Percentiles rank a stretch among this genome's conserved stretches.
These are phyloP conservation scores for Actinia equina DNA, from an alignment of 64 coral and sea anemone species.

Conservation along the genomic window DNA sequence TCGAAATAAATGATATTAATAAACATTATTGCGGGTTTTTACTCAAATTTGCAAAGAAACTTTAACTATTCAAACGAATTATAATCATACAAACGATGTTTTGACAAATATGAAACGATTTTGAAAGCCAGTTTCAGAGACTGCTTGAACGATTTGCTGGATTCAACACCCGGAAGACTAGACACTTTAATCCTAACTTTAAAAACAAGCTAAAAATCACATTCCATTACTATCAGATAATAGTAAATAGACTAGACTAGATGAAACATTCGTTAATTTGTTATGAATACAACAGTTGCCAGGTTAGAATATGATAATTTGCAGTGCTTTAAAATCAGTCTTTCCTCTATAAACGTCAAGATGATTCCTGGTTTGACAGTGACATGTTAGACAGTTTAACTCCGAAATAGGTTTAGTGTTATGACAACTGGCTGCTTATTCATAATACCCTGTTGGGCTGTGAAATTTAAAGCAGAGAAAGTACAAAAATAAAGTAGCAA, in stretches of 20 bases:
- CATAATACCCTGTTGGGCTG: too few relatives aligned
- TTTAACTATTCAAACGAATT: neutral
- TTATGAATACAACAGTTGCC: neutral
- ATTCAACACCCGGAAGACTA: neutral
- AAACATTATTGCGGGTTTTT: neutral
- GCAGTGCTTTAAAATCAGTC: too few relatives aligned
- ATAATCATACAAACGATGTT: neutral
- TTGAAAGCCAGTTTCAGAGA: neutral
- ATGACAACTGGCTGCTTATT: too few relatives aligned
- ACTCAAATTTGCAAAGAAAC: neutral
- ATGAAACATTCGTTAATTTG: neutral
- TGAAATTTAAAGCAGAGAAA: too few relatives aligned
- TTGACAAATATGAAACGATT: neutral
- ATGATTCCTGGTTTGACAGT: too few relatives aligned
- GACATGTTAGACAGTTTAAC: too few relatives aligned
- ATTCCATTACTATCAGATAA: neutral
- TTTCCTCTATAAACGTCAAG: too few relatives aligned
- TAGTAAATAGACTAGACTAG: too few relatives aligned
- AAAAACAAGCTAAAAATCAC: neutral
- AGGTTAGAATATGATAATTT: too few relatives aligned
- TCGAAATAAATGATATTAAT: neutral
- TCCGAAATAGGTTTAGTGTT: too few relatives aligned
- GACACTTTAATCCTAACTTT: neutral
- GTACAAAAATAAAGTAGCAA: too few relatives aligned
- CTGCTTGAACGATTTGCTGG: neutral